Conservation (phyloP, 2,888 invertebrate species). For the Stramonita haemastoma region DNA sequence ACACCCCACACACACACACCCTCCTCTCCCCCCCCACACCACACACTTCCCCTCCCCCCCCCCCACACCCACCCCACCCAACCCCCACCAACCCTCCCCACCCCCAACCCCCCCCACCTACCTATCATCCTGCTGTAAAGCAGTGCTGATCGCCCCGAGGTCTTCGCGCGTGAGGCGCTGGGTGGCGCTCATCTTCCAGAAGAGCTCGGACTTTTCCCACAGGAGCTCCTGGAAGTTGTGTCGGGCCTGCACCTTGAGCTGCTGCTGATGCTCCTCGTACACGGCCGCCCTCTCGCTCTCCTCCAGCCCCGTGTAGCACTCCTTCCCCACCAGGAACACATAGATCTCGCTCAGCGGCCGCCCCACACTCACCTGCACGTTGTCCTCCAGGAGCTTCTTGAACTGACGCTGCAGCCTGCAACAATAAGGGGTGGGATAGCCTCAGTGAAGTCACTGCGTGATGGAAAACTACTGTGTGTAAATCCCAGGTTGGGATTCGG, state of each 20-base stretch:
- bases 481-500: no score
- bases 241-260: constrained; percentile 85
- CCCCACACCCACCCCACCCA: not conserved
- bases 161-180: constrained; percentile 93
- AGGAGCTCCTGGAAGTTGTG: constrained; percentile 95
- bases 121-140: constrained; percentile 94
- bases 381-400: constrained; percentile 93
- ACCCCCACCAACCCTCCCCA: not conserved
- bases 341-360: constrained; percentile 91
- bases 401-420: constrained; percentile 94
- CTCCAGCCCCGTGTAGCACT: constrained; percentile 93
- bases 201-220: constrained; percentile 93
- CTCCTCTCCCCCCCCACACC: no score
- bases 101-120: constrained; percentile 68
- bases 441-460: no score
- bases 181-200: constrained; percentile 87
- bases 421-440: no score
- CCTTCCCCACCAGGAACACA: constrained; percentile 92
- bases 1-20: not conserved
- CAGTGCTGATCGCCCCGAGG: constrained; percentile 92
- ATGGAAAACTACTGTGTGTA: no score
- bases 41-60: no score
- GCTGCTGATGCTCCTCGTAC: constrained; percentile 93
- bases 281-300: constrained; percentile 94
- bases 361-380: constrained; percentile 96